These are phyloP conservation scores for Cepphus grylle DNA, from an alignment of 2,113 vertebrate species.

Conservation along the genomic window DNA sequence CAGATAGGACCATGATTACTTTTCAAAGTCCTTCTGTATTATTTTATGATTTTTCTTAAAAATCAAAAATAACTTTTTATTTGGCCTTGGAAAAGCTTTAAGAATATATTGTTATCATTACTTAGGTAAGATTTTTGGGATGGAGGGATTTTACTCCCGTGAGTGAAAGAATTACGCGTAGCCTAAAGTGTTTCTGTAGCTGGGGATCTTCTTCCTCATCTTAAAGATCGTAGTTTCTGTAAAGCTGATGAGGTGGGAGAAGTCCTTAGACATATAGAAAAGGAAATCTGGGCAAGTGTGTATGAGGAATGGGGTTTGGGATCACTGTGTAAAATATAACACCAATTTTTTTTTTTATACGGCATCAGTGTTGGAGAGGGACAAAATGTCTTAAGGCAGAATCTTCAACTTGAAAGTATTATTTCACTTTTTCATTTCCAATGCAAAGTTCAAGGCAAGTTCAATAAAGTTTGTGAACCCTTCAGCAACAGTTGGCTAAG, in stretches of 20 bases:
- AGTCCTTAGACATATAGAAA: neutral
- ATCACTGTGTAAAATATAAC: neutral
- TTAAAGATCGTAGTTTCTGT: neutral
- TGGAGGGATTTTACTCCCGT: neutral
- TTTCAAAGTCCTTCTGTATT: neutral
- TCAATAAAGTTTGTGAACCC: constrained; percentile 6
- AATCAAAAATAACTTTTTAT: neutral
- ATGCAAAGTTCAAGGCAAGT: constrained; percentile 25
- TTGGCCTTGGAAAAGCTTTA: neutral
- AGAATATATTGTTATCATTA: neutral
- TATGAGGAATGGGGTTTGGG: neutral
- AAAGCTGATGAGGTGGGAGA: neutral
- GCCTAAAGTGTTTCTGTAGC: neutral
- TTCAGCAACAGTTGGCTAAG: neutral
- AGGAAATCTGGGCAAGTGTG: neutral
- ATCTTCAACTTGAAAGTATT: neutral
- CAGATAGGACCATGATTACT: neutral
- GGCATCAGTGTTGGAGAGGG: neutral
- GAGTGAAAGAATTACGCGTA: neutral
- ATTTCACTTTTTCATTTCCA: constrained; percentile 26
- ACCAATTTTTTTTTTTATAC: neutral
- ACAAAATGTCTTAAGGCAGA: neutral
- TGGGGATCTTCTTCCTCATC: neutral
- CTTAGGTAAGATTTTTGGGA: neutral
- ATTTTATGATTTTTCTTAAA: neutral